Evolutionary conservation across 2,888 invertebrate species (phyloP).

Genomic region (Chironomus tentans): DNA sequence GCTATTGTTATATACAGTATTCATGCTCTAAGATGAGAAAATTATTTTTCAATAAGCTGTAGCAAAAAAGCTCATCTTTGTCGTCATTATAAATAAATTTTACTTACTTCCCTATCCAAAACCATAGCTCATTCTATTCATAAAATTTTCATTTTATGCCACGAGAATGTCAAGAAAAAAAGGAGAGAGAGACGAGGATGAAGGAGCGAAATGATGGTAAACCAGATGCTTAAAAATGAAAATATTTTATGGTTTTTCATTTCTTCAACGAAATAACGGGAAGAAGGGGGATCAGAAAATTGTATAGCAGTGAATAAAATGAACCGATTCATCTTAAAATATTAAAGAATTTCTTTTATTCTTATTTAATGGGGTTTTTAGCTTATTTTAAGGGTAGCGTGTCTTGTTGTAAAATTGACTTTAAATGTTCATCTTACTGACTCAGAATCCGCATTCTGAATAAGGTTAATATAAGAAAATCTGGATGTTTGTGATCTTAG

Average conservation of each 20-base stretch:
- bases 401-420: too few relatives aligned
- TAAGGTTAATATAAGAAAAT: too few relatives aligned
- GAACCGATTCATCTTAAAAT: slow-evolving; percentile 4
- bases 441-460: too few relatives aligned
- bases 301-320: background rate
- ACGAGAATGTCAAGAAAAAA: background rate
- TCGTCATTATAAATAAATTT: background rate
- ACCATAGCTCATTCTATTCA: background rate
- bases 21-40: background rate
- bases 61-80: background rate
- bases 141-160: background rate
- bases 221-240: slow-evolving; percentile 18
- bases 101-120: background rate
- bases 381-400: too few relatives aligned
- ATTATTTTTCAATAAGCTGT: background rate
- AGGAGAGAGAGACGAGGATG: background rate
- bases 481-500: too few relatives aligned
- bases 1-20: background rate
- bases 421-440: too few relatives aligned
- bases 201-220: background rate
- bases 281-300: too few relatives aligned
- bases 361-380: too few relatives aligned
- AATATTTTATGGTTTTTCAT: slow-evolving; percentile 4
- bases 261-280: background rate
- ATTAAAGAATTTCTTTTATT: background rate